Conservation (phyloP, 2,797 vertebrate genomes). For the Phalanger gymnotis region DNA sequence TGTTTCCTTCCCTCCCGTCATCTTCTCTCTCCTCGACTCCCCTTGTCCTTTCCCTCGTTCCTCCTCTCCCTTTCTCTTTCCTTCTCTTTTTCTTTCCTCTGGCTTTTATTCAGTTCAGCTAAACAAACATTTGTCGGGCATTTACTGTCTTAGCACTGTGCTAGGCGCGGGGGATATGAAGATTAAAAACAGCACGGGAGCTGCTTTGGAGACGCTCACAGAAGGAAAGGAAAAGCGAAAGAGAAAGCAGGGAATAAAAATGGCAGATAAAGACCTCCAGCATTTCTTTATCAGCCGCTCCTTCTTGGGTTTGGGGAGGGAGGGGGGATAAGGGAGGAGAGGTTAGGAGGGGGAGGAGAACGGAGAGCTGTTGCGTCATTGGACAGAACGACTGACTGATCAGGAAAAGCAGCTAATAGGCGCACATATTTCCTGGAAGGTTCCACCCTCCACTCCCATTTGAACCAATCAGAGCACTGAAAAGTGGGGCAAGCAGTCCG, state of each 20-base stretch:
- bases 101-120: not conserved
- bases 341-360: not conserved
- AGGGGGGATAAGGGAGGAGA: not conserved
- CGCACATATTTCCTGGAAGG: not conserved
- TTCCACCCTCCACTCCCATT: slow-evolving; percentile 29
- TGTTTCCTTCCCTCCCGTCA: no score
- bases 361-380: not conserved
- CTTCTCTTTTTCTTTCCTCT: not conserved
- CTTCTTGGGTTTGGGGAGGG: not conserved
- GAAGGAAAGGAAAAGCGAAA: not conserved
- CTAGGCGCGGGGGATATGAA: not conserved
- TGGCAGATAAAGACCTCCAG: not conserved
- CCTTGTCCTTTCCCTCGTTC: not conserved
- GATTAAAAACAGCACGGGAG: not conserved
- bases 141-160: not conserved
- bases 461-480: slow-evolving; percentile 52
- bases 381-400: not conserved
- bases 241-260: not conserved
- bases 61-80: not conserved
- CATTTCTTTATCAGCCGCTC: not conserved
- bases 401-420: slow-evolving; percentile 1
- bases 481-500: not conserved
- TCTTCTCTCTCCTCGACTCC: not conserved
- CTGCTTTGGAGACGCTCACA: not conserved
- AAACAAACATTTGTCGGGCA: not conserved